Percentiles rank a stretch among this genome's conserved stretches.
phyloP scores from a whole-genome alignment of 2,888 invertebrate genomes.

The Drosophila buzzatii region DNA sequence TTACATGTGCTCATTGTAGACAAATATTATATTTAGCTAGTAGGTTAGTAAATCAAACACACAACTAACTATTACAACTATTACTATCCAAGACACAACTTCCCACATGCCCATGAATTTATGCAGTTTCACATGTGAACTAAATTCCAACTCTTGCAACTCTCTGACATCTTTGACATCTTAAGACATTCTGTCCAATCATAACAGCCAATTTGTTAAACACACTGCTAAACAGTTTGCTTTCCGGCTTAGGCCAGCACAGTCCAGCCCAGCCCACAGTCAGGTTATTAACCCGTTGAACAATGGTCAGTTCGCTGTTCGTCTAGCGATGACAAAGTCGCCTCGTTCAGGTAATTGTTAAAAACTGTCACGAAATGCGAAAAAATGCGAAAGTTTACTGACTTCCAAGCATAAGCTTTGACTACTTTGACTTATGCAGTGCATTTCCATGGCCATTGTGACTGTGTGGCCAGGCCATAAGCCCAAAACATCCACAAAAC shows the following conservation, averaged over 20 bases:
- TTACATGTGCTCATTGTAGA: not conserved
- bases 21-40: not conserved
- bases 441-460: conserved; percentile 11
- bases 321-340: conserved; percentile 38
- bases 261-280: not conserved
- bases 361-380: conserved; percentile 74
- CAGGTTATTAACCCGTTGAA: conserved; percentile 71
- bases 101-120: not conserved
- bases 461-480: conserved; percentile 16
- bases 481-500: conserved; percentile 25
- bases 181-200: conserved; percentile 4
- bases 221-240: conserved; percentile 22
- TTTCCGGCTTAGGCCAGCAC: not conserved
- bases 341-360: conserved; percentile 64
- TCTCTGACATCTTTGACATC: not conserved
- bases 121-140: conserved; percentile 17
- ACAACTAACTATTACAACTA: not conserved
- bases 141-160: not conserved
- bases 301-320: conserved; percentile 52
- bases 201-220: conserved; percentile 40
- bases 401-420: conserved; percentile 44
- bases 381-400: conserved; percentile 69
- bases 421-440: conserved; percentile 18
- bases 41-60: not conserved
- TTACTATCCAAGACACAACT: not conserved